Percentiles rank a stretch among this genome's conserved stretches.
These are phyloP conservation scores for Podocnemis expansa DNA, from an alignment of 2,113 vertebrate genomes.

Conservation along the genomic window DNA sequence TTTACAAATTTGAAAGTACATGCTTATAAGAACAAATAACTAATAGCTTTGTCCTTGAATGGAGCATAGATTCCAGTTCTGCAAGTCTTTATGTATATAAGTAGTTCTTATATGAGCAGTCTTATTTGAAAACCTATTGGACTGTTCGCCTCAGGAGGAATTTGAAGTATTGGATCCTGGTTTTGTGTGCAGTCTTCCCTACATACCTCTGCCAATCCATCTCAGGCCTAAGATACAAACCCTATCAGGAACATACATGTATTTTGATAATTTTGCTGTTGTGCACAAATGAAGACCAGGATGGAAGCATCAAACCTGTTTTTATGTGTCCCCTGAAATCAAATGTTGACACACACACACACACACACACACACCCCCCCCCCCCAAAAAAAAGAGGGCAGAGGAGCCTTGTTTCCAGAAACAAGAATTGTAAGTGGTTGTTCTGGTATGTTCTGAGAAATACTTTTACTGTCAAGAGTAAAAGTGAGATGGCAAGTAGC, in stretches of 20 bases:
- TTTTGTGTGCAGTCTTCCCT: not conserved
- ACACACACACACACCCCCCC: too few species aligned
- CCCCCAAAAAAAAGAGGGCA: not conserved
- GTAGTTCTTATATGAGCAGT: not conserved
- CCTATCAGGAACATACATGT: not conserved
- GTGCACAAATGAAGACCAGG: not conserved
- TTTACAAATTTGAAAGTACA: not conserved
- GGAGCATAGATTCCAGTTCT: not conserved
- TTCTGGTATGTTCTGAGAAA: slow-evolving; percentile 27
- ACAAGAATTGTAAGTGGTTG: not conserved
- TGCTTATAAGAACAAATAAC: not conserved
- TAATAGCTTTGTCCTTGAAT: not conserved
- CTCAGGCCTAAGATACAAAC: not conserved
- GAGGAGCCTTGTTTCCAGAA: not conserved
- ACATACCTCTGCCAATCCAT: not conserved
- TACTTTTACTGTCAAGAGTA: slow-evolving; percentile 6
- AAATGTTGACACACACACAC: not conserved
- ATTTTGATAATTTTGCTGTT: not conserved
- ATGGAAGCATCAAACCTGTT: not conserved
- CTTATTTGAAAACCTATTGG: not conserved
- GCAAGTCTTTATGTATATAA: not conserved
- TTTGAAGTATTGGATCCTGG: not conserved
- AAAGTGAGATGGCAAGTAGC: not conserved
- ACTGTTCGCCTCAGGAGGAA: not conserved
- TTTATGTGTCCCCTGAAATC: not conserved